Evolutionary conservation across 1,140 invertebrate genomes (phyloP).

Genomic region (Ceratina calcarata): DNA sequence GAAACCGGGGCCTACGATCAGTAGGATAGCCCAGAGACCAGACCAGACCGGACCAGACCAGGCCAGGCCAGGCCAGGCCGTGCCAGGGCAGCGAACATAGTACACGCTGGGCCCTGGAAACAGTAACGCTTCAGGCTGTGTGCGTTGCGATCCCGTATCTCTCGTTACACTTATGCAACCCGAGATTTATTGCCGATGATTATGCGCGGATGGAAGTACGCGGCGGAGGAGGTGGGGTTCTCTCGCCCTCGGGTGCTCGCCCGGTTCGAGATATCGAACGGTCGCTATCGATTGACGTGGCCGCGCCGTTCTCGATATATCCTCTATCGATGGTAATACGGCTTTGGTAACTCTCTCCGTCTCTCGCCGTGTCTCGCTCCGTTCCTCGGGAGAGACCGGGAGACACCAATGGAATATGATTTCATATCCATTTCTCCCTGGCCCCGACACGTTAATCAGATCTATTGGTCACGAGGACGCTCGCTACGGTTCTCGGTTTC

Average conservation of each 20-base stretch:
- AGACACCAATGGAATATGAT: constrained; percentile 46
- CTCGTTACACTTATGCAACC: constrained; percentile 81
- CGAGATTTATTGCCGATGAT: constrained; percentile 79
- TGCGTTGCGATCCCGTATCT: constrained; percentile 80
- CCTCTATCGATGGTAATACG: constrained; percentile 53
- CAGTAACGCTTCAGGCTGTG: constrained; percentile 74
- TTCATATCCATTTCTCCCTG: constrained; percentile 53
- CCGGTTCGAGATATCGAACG: constrained; percentile 66
- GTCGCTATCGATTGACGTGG: constrained; percentile 72
- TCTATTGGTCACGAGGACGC: constrained; percentile 48
- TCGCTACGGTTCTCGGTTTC: constrained; percentile 4
- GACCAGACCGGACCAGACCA: background rate
- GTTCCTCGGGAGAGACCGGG: background rate
- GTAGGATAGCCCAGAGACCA: constrained; percentile 11
- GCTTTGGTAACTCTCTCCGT: background rate
- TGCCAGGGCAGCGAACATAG: background rate
- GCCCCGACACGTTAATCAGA: constrained; percentile 40
- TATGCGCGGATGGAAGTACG: constrained; percentile 74
- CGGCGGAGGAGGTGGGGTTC: constrained; percentile 57
- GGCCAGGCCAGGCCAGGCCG: background rate
- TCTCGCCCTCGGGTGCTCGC: constrained; percentile 59
- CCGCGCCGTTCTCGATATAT: constrained; percentile 56
- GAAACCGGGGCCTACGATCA: constrained; percentile 31
- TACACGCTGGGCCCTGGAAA: constrained; percentile 16
- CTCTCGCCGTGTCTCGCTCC: background rate